A percentile compares a stretch with the other conserved stretches of the same genome.
Evolutionary conservation across 2,797 vertebrate species (phyloP).

Genomic region (Anolis apletophallus): DNA sequence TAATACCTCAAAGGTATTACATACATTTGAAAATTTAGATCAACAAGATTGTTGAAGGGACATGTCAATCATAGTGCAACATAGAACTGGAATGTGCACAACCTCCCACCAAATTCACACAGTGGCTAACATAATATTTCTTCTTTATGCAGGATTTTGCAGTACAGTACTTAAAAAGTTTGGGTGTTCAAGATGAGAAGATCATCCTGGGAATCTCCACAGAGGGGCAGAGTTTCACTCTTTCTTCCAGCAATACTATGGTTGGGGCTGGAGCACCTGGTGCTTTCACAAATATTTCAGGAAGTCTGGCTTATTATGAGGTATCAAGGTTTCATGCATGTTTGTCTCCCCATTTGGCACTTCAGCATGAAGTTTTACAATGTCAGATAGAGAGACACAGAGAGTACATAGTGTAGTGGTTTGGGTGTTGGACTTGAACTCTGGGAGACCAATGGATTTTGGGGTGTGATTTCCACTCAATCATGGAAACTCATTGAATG

Average conservation of each 20-base stretch:
- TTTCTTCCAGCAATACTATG: not conserved
- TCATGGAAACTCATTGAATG: no score
- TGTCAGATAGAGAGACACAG: no score
- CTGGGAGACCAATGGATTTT: no score
- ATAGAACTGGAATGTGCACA: not conserved
- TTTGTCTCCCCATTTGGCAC: not conserved
- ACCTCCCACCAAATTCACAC: not conserved
- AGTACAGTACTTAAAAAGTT: conserved; percentile 72
- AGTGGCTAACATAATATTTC: not conserved
- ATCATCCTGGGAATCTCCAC: conserved; percentile 83
- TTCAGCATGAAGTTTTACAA: no score
- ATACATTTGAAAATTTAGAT: not conserved
- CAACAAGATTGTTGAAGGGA: not conserved
- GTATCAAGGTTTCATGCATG: conserved; percentile 41
- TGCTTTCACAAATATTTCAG: conserved; percentile 71
- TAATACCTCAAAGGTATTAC: no score
- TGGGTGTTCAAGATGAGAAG: conserved; percentile 73
- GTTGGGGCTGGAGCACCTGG: conserved; percentile 67
- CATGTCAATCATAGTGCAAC: not conserved
- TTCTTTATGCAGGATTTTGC: conserved; percentile 72
- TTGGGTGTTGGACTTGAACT: no score
- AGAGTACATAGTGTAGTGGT: no score
- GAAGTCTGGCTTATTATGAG: conserved; percentile 81
- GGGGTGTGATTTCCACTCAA: no score
- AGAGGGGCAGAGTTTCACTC: conserved; percentile 78